These are phyloP conservation scores for Echinops telfairi DNA, from an alignment of 2,113 vertebrate genomes.

Conservation along the genomic window DNA sequence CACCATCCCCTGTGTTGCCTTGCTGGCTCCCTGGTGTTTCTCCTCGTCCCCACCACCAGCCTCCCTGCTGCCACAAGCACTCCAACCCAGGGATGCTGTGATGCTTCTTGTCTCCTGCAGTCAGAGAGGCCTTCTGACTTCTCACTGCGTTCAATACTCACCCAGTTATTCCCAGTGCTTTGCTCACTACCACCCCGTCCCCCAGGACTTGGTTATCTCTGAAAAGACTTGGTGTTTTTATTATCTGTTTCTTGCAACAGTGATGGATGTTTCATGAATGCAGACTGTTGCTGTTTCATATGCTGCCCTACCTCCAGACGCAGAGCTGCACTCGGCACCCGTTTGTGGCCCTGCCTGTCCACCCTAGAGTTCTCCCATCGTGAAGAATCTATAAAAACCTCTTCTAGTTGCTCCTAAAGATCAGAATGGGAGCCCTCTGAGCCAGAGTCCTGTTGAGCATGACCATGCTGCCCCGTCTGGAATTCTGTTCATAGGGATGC, in stretches of 20 bases:
- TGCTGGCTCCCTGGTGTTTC: no score
- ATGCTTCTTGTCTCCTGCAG: no score
- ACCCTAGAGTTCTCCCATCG: background rate
- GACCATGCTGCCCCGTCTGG: rapidly evolving
- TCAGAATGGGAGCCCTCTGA: background rate
- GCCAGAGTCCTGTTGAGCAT: background rate
- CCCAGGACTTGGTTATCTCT: background rate
- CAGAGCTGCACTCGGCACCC: rapidly evolving
- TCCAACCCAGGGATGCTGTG: no score
- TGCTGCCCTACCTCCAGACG: background rate
- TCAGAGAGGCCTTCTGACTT: background rate
- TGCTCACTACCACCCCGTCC: background rate
- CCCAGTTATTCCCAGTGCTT: background rate
- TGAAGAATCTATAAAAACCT: background rate
- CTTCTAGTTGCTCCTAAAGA: background rate
- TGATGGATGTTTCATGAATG: background rate
- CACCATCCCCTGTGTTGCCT: no score
- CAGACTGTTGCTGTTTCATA: background rate
- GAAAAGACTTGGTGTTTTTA: background rate
- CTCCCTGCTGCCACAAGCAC: no score
- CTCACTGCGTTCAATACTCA: no score
- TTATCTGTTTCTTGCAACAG: background rate
- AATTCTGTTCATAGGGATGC: background rate
- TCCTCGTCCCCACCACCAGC: rapidly evolving
- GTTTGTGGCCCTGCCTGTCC: rapidly evolving